These are phyloP conservation scores for Marcusenius ussheri DNA, from an alignment of 2,113 vertebrate species.

Conservation along the genomic window DNA sequence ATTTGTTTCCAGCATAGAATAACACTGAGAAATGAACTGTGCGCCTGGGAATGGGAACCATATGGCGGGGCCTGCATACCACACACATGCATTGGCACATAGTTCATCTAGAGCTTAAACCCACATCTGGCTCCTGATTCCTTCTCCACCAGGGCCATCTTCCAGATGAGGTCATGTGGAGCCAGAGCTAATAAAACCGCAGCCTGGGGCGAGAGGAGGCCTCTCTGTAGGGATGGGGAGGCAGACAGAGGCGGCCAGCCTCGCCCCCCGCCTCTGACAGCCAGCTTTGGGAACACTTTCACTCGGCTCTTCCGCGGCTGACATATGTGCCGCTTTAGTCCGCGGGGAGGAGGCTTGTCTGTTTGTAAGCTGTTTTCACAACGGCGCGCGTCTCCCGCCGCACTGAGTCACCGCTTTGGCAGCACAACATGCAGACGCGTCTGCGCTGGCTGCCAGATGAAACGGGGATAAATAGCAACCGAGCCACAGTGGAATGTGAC, in stretches of 20 bases:
- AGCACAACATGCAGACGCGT: background rate
- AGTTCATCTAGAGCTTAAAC: constrained; percentile 46
- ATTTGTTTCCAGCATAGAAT: constrained; percentile 55
- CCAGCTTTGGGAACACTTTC: background rate
- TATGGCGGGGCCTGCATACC: constrained; percentile 50
- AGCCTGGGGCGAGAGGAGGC: constrained; percentile 19
- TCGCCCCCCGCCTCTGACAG: background rate
- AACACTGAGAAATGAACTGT: constrained; percentile 50
- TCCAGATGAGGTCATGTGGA: constrained; percentile 55
- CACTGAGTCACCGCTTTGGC: background rate
- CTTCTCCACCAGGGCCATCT: constrained; percentile 48
- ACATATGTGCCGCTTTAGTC: constrained; percentile 5
- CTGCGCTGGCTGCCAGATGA: background rate
- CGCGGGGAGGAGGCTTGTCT: background rate
- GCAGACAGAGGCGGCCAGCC: background rate
- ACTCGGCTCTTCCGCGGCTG: background rate
- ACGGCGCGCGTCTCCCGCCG: background rate
- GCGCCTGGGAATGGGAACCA: constrained; percentile 54
- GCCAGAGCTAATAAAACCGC: constrained; percentile 45
- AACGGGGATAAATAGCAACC: background rate
- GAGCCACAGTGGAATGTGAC: background rate
- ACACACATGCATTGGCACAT: constrained; percentile 59
- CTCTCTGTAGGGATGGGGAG: constrained; percentile 10
- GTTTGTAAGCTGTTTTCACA: constrained; percentile 7
- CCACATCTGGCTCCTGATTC: constrained; percentile 44